Conservation (phyloP, 1,140 invertebrate species). For the Aricia agestis region DNA sequence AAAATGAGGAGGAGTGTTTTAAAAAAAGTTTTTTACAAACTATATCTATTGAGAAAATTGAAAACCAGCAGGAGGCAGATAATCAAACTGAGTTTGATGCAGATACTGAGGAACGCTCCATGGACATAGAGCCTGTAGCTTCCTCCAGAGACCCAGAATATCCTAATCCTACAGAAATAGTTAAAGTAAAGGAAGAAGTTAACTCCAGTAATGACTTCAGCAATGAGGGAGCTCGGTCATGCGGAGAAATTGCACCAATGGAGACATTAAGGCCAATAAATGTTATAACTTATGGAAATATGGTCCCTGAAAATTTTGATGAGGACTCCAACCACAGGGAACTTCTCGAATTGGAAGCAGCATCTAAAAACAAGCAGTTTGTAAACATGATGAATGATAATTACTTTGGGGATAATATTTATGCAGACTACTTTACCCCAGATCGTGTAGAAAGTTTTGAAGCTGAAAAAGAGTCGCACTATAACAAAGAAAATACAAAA, state of each 20-base stretch:
- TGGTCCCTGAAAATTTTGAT: constrained; percentile 51
- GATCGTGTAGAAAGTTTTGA: constrained; percentile 70
- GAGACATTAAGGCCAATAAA: constrained; percentile 65
- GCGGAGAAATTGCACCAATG: constrained; percentile 42
- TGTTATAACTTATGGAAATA: constrained; percentile 63
- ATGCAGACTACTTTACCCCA: constrained; percentile 63
- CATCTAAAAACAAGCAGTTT: constrained; percentile 65
- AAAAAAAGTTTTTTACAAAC: constrained; percentile 51
- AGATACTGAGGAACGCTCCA: constrained; percentile 62
- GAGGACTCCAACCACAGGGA: constrained; percentile 58
- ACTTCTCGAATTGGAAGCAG: constrained; percentile 53
- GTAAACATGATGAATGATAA: constrained; percentile 70
- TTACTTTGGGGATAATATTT: constrained; percentile 70
- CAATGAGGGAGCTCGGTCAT: constrained; percentile 41
- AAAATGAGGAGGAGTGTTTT: constrained; percentile 38
- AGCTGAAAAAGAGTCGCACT: constrained; percentile 49
- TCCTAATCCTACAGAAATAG: constrained; percentile 36
- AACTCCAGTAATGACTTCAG: constrained; percentile 61
- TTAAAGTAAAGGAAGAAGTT: constrained; percentile 62
- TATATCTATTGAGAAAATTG: constrained; percentile 72
- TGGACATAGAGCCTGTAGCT: constrained; percentile 60
- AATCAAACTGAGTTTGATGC: constrained; percentile 58
- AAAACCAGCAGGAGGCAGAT: constrained; percentile 37
- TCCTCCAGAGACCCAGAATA: constrained; percentile 36
- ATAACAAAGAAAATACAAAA: constrained; percentile 46